Conservation (phyloP, 2,797 vertebrate genomes). For the Mionectes olivaceus region DNA sequence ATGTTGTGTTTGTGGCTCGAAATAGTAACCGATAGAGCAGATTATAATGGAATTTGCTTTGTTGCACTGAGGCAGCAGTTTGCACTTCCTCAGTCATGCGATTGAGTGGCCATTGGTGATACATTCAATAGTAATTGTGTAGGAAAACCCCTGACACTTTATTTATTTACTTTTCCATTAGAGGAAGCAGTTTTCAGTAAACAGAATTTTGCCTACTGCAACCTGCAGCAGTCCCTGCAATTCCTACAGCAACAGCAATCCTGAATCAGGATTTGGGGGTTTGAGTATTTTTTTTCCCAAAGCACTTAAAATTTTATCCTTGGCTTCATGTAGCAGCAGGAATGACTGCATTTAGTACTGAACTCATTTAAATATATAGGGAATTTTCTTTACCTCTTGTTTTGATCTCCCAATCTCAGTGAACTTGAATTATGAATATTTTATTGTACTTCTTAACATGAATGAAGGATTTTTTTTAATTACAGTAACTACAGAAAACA, state of each 20-base stretch:
- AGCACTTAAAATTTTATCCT: neutral
- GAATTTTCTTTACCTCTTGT: conserved; percentile 33
- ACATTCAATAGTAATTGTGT: neutral
- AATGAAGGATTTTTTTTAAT: conserved; percentile 1
- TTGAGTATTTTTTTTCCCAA: neutral
- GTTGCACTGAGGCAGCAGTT: neutral
- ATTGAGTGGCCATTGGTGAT: neutral
- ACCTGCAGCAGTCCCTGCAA: neutral
- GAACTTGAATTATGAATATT: conserved; percentile 30
- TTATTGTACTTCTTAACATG: conserved; percentile 27
- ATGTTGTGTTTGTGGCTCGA: neutral
- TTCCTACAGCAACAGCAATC: neutral
- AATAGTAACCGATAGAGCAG: neutral
- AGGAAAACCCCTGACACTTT: neutral
- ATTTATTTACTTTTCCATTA: neutral
- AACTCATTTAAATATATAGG: neutral
- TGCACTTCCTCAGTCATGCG: neutral
- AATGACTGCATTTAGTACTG: conserved; percentile 46
- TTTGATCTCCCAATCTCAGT: conserved; percentile 42
- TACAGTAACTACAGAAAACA: conserved; percentile 16
- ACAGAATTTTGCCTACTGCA: neutral
- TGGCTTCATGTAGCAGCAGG: conserved; percentile 18
- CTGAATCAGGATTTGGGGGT: neutral
- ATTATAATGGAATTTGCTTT: neutral
- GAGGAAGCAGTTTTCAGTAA: neutral